These are phyloP conservation scores for Carduelis carduelis DNA, from an alignment of 2,797 vertebrate species.

Conservation along the genomic window DNA sequence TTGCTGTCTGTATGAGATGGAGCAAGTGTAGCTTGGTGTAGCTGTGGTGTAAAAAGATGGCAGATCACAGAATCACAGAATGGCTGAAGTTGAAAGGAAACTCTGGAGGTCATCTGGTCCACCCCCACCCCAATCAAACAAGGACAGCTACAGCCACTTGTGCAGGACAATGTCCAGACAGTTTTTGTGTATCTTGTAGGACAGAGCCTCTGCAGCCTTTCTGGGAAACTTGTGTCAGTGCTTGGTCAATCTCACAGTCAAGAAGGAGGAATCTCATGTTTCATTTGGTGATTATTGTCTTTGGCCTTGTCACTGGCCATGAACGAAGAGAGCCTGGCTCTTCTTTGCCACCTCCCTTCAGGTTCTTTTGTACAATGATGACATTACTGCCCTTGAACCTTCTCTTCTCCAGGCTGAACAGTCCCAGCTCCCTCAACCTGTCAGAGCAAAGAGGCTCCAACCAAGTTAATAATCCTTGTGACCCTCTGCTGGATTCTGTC, in stretches of 20 bases:
- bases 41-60: not conserved
- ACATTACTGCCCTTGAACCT: not conserved
- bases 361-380: not conserved
- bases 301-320: not conserved
- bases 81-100: not conserved
- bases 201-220: rapidly evolving
- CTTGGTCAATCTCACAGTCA: not conserved
- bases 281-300: not conserved
- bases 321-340: not conserved
- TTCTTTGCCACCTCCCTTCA: not conserved
- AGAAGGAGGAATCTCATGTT: not conserved
- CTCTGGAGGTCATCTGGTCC: not conserved
- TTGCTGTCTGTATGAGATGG: not conserved
- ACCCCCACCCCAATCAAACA: not conserved
- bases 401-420: not conserved
- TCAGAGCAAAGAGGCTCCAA: not conserved
- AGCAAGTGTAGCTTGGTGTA: not conserved
- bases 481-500: not conserved
- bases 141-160: not conserved
- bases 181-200: not conserved
- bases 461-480: not conserved
- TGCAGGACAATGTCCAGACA: not conserved
- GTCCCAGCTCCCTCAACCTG: not conserved
- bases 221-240: not conserved
- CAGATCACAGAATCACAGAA: not conserved